Evolutionary conservation across 2,888 invertebrate genomes (phyloP).

Genomic region (Muschampia plurimacula): DNA sequence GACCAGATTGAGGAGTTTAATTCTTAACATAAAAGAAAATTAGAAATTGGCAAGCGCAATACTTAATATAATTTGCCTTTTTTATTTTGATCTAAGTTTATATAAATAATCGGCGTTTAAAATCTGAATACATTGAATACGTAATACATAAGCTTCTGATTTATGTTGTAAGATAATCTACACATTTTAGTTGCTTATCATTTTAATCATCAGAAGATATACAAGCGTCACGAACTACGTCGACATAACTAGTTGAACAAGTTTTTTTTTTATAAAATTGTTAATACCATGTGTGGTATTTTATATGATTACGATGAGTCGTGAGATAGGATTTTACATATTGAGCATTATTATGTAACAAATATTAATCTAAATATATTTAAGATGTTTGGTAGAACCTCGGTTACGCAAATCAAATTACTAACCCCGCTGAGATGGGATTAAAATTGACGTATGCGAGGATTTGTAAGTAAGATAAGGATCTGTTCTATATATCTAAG

Average conservation of each 20-base stretch:
- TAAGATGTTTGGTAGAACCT: not conserved
- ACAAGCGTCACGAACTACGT: slow-evolving; percentile 20
- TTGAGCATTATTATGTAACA: slow-evolving; percentile 16
- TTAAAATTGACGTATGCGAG: not conserved
- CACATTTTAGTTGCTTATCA: slow-evolving; percentile 23
- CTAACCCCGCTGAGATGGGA: slow-evolving; percentile 10
- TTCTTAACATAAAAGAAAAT: too few species aligned
- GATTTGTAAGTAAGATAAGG: not conserved
- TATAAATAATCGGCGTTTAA: not conserved
- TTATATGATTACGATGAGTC: slow-evolving; percentile 22
- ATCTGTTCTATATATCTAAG: not conserved
- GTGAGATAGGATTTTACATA: slow-evolving; percentile 25
- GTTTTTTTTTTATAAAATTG: slow-evolving; percentile 31
- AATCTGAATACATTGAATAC: not conserved
- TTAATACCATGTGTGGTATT: slow-evolving; percentile 8
- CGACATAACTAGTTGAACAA: slow-evolving; percentile 17
- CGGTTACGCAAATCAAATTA: slow-evolving; percentile 24
- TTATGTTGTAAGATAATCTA: not conserved
- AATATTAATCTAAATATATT: slow-evolving; percentile 11
- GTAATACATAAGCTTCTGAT: not conserved
- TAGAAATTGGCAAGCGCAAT: too few species aligned
- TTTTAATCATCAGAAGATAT: slow-evolving; percentile 23
- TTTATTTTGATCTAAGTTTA: not conserved
- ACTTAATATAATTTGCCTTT: too few species aligned
- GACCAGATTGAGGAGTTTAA: too few species aligned